These are phyloP conservation scores for Theodoxus fluviatilis DNA, from an alignment of 2,888 invertebrate genomes.

Conservation along the genomic window DNA sequence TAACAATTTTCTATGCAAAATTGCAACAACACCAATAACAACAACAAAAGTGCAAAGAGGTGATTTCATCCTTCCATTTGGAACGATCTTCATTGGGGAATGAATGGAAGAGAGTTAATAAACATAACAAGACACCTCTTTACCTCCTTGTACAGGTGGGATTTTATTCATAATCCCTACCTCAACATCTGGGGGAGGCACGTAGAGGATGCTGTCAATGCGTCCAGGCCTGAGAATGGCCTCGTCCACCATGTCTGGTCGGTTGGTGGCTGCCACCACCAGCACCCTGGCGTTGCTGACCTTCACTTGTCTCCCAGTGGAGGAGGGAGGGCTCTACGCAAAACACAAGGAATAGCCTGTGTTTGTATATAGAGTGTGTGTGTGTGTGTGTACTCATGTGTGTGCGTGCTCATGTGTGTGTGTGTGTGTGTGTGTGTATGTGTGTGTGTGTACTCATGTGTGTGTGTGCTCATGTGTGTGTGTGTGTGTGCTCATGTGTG, in stretches of 20 bases:
- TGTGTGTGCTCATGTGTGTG: too few relatives aligned
- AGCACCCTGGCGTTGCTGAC: conserved; percentile 67
- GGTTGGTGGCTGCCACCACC: conserved; percentile 74
- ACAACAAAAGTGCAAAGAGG: too few relatives aligned
- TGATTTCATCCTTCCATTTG: background rate
- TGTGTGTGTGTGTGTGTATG: too few relatives aligned
- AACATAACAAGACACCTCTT: background rate
- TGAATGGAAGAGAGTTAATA: background rate
- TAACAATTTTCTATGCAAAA: background rate
- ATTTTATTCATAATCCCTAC: conserved; percentile 50
- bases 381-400: too few relatives aligned
- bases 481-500: too few relatives aligned
- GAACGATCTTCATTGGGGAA: too few relatives aligned
- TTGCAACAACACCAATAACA: background rate
- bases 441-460: too few relatives aligned
- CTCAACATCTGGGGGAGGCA: conserved; percentile 70
- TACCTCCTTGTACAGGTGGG: background rate
- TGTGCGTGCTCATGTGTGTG: too few relatives aligned
- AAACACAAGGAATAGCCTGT: too few relatives aligned
- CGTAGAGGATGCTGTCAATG: conserved; percentile 72
- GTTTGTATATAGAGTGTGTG: too few relatives aligned
- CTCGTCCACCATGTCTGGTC: conserved; percentile 73
- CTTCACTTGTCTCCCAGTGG: too few relatives aligned
- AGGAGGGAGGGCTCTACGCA: too few relatives aligned
- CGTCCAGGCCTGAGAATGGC: conserved; percentile 74